These are phyloP conservation scores for Delphinus delphis DNA, from an alignment of 2,113 vertebrate genomes.

Conservation along the genomic window DNA sequence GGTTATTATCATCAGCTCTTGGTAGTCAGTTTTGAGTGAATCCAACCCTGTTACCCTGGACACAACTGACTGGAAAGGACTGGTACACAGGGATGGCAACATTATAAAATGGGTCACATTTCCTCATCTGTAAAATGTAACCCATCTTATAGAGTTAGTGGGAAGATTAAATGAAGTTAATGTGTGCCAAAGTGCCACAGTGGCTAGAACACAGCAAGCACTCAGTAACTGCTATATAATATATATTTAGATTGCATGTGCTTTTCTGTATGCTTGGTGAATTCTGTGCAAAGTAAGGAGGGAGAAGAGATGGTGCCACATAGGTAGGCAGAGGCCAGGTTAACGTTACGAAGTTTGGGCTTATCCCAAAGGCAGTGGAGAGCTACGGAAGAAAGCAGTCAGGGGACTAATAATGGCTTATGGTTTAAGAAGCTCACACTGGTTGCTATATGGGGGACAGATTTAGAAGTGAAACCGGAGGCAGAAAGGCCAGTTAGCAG, in stretches of 20 bases:
- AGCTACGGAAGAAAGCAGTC: not conserved
- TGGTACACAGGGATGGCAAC: not conserved
- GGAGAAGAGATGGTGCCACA: not conserved
- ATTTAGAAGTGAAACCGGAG: not conserved
- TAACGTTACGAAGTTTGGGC: not conserved
- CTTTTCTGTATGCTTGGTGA: not conserved
- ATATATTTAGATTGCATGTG: not conserved
- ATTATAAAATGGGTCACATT: not conserved
- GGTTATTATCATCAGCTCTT: not conserved
- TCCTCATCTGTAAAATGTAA: slow-evolving; percentile 12
- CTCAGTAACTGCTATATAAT: not conserved
- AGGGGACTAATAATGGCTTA: not conserved
- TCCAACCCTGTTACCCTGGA: not conserved
- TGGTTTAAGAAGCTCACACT: not conserved
- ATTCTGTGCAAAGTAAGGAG: not conserved
- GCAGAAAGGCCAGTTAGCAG: not conserved
- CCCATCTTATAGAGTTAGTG: not conserved
- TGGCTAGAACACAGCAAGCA: not conserved
- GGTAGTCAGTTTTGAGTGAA: not conserved
- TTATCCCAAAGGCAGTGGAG: not conserved
- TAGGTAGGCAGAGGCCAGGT: not conserved
- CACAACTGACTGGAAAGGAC: not conserved
- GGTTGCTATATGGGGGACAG: not conserved
- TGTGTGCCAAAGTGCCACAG: not conserved
- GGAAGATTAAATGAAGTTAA: not conserved